A percentile compares a stretch with the other conserved stretches of the same genome.
Evolutionary conservation across 1,140 invertebrate genomes (phyloP).

Genomic region (Lethrus apterus): DNA sequence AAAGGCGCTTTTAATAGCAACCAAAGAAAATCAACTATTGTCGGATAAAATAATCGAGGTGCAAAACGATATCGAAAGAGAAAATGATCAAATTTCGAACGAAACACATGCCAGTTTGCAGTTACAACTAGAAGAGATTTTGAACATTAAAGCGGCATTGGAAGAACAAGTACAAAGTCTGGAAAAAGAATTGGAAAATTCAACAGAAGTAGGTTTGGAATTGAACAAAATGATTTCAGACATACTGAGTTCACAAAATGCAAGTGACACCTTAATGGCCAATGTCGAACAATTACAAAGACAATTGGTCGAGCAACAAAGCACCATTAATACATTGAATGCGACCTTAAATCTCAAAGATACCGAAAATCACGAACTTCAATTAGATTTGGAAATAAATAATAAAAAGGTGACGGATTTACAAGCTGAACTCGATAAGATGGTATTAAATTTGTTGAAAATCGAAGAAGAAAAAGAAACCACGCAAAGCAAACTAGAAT

Average conservation of each 20-base stretch:
- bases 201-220: slow-evolving; percentile 57
- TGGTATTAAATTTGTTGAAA: slow-evolving; percentile 36
- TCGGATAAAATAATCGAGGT: slow-evolving; percentile 55
- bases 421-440: slow-evolving; percentile 42
- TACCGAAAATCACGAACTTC: slow-evolving; percentile 47
- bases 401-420: slow-evolving; percentile 43
- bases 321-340: slow-evolving; percentile 45
- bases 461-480: slow-evolving; percentile 38
- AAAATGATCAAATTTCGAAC: slow-evolving; percentile 41
- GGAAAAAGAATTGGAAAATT: slow-evolving; percentile 57
- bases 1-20: slow-evolving; percentile 45
- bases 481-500: slow-evolving; percentile 36
- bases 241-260: slow-evolving; percentile 50
- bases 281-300: slow-evolving; percentile 55
- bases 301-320: slow-evolving; percentile 54
- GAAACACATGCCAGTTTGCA: slow-evolving; percentile 59
- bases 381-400: slow-evolving; percentile 43
- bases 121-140: slow-evolving; percentile 46
- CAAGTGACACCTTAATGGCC: slow-evolving; percentile 52
- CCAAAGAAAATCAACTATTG: slow-evolving; percentile 57
- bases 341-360: slow-evolving; percentile 44
- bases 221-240: slow-evolving; percentile 58
- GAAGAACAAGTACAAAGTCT: slow-evolving; percentile 50
- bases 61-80: slow-evolving; percentile 51
- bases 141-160: slow-evolving; percentile 38